Percentiles rank a stretch among this genome's conserved stretches.
Evolutionary conservation across 2,113 vertebrate genomes (phyloP).

Genomic region (Steatornis caripensis): DNA sequence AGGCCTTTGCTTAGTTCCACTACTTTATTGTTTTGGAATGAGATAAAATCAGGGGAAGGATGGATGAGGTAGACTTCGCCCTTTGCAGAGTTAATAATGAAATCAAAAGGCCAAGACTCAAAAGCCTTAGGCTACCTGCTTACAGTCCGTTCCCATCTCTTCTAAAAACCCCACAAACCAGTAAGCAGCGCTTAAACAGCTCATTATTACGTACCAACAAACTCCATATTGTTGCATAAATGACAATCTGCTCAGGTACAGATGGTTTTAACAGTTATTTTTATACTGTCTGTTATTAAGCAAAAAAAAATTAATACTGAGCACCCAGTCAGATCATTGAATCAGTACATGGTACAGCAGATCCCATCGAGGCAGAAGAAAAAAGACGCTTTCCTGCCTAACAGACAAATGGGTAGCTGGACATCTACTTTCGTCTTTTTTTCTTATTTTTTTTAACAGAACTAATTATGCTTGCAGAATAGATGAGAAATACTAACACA

Average conservation of each 20-base stretch:
- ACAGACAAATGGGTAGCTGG: neutral
- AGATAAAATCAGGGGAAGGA: neutral
- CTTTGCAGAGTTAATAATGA: neutral
- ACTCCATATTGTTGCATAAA: constrained; percentile 26
- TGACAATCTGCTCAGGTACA: constrained; percentile 56
- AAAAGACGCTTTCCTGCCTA: neutral
- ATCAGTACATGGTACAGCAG: constrained; percentile 4
- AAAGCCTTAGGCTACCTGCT: neutral
- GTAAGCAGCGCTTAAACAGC: neutral
- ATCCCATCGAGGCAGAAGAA: neutral
- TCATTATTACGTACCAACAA: constrained; percentile 1
- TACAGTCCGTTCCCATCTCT: neutral
- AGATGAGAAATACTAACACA: neutral
- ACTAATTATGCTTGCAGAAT: neutral
- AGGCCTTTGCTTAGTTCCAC: neutral
- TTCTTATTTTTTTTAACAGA: neutral
- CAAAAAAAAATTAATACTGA: neutral
- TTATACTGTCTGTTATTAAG: constrained; percentile 8
- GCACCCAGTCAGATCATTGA: constrained; percentile 10
- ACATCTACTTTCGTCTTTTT: neutral
- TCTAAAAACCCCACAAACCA: neutral
- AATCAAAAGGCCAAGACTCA: neutral
- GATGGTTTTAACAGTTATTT: constrained; percentile 39
- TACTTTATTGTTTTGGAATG: neutral
- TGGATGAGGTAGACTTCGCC: neutral